These are phyloP conservation scores for Artemia sinica DNA, from an alignment of 2,888 invertebrate species.

Conservation along the genomic window DNA sequence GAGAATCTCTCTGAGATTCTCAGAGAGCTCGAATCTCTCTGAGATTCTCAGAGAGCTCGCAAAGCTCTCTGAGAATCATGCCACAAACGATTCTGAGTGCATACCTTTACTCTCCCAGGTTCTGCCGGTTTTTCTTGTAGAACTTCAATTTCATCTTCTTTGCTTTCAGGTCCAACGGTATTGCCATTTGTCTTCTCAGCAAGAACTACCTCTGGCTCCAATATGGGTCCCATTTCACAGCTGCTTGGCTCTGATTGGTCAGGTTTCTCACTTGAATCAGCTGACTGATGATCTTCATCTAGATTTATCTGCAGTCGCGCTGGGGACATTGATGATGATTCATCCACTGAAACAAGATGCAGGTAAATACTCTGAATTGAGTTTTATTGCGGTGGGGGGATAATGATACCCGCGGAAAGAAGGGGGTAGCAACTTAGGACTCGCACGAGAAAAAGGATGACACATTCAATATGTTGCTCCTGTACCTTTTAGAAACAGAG, in stretches of 20 bases:
- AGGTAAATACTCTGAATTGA: too few relatives aligned
- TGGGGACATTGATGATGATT: constrained; percentile 10
- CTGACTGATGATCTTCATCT: not conserved
- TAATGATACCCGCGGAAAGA: too few relatives aligned
- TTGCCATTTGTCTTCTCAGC: not conserved
- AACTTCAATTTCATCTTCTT: constrained; percentile 2
- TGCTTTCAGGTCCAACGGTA: not conserved
- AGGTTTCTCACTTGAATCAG: not conserved
- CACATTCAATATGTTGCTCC: too few relatives aligned
- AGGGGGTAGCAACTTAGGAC: too few relatives aligned
- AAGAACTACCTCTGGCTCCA: constrained; percentile 1
- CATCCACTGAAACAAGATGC: not conserved
- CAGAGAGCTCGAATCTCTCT: too few relatives aligned
- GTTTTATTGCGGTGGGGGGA: too few relatives aligned
- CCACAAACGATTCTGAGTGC: not conserved
- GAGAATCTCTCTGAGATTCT: too few relatives aligned
- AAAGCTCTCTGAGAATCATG: too few relatives aligned
- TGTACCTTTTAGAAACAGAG: too few relatives aligned
- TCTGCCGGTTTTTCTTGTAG: constrained; percentile 4
- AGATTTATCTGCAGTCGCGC: not conserved
- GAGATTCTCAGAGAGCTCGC: too few relatives aligned
- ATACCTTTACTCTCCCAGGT: not conserved
- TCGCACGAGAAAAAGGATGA: too few relatives aligned
- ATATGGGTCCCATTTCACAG: not conserved
- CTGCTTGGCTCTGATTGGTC: constrained; percentile 2